Evolutionary conservation across 2,888 invertebrate genomes (phyloP), one percentile per base, ranked within the genome.

Genomic region (Dinocampus coccinellae): DNA sequence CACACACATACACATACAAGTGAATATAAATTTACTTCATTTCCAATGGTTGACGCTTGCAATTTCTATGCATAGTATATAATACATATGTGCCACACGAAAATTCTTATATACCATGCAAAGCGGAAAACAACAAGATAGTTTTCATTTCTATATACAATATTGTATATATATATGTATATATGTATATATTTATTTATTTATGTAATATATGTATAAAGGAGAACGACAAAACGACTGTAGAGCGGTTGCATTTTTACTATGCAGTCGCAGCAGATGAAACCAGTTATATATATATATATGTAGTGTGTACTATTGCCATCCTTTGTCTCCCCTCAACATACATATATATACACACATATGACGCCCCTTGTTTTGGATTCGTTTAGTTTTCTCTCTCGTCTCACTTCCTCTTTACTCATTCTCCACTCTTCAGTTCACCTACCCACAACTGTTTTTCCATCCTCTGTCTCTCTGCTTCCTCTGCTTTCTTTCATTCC

Each of bases 201-300:
- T 39, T 26, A 57, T 6, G 55, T 66, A 60, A 68, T 61, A 75
- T 73, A 70, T 73, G 74, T 64, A 69, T 63, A 47, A 36, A 61
- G 52, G 24, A 72, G 74, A 81, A 75, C 66, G 77, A 63, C 69
- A 66, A 74, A 79, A 81, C 75, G 79, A 79, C 79, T 78, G 26
- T 34, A 74, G 69, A 76, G 76, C 76, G 72, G 81, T 80, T 80
- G 82, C 82, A 82, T 82, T 82, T 82, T 80, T 78, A 80, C 79
- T 71, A 76, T 78, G 80, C 81, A 79, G 81, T 80, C 80, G 80
- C 77, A 78, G 78, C 82, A 82, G 82, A 83, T 82, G 82, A 83
- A 83, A 82, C 81, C 77, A 82, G 81, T 83, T 83, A 80, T 81
- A 79, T 67, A 36, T 16, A n/a, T 67, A 61, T n/a, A n/a, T n/a